phyloP scores from a whole-genome alignment of 2,888 invertebrate genomes.

The Aplocera efformata region DNA sequence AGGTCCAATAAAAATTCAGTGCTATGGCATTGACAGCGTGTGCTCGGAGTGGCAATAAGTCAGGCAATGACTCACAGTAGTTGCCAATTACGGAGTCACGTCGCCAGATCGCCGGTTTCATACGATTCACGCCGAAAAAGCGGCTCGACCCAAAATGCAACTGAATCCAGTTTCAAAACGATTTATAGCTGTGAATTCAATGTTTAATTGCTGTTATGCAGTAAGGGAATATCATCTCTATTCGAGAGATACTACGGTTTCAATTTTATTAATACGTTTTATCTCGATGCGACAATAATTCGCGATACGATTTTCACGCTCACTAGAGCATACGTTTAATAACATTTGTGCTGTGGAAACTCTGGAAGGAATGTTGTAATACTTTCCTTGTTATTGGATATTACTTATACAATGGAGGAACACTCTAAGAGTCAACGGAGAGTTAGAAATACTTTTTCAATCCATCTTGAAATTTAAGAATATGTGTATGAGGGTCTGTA shows the following conservation, averaged over 20 bases:
- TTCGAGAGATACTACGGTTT: neutral
- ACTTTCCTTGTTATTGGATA: constrained; percentile 21
- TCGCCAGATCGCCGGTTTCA: constrained; percentile 4
- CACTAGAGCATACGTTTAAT: constrained; percentile 6
- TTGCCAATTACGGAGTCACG: constrained; percentile 17
- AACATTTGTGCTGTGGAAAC: constrained; percentile 9
- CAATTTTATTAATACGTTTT: neutral
- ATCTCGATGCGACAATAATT: neutral
- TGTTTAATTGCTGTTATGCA: constrained; percentile 1
- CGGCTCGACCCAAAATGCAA: constrained; percentile 1
- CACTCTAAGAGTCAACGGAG: too few relatives aligned
- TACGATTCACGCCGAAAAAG: constrained; percentile 5
- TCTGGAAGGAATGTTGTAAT: constrained; percentile 14
- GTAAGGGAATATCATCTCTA: neutral
- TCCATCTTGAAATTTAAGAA: too few relatives aligned
- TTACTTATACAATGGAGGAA: too few relatives aligned
- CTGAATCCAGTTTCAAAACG: constrained; percentile 3
- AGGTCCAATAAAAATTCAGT: constrained; percentile 24
- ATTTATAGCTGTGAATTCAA: constrained; percentile 4
- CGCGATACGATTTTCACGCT: constrained; percentile 10
- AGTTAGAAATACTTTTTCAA: too few relatives aligned
- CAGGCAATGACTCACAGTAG: constrained; percentile 21
- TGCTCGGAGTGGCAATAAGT: constrained; percentile 18
- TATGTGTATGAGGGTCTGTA: too few relatives aligned
- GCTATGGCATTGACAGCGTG: constrained; percentile 24